A percentile compares a stretch with the other conserved stretches of the same genome.
phyloP scores from a whole-genome alignment of 2,797 vertebrate species.

The Pteropus rufus region DNA sequence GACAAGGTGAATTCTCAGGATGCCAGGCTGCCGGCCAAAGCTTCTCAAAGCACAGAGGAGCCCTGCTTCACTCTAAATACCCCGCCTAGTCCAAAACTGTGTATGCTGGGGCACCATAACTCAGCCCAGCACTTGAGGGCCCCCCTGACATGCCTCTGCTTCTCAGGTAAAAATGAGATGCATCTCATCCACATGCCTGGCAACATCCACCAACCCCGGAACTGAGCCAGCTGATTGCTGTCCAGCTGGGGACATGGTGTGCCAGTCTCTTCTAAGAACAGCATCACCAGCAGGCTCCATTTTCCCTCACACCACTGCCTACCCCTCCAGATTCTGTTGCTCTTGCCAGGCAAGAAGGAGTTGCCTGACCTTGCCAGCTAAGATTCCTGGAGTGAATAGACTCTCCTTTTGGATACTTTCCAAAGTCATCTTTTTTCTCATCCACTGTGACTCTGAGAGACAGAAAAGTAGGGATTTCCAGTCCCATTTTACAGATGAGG shows the following conservation, averaged over 20 bases:
- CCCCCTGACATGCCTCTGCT: not conserved
- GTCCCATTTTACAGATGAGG: constrained; percentile 9
- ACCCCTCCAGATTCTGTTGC: constrained; percentile 32
- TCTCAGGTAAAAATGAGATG: not conserved
- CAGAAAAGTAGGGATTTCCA: not conserved
- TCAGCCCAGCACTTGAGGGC: not conserved
- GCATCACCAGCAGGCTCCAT: not conserved
- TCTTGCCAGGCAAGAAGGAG: constrained; percentile 46
- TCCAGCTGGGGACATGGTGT: constrained; percentile 60
- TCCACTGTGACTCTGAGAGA: not conserved
- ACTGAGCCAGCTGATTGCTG: constrained; percentile 38
- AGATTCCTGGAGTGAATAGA: not conserved
- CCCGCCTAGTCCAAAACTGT: not conserved
- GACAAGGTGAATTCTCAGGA: constrained; percentile 59
- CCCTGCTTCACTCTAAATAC: not conserved
- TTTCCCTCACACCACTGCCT: not conserved
- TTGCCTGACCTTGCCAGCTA: not conserved
- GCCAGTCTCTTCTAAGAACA: constrained; percentile 68
- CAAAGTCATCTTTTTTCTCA: not conserved
- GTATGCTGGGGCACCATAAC: not conserved
- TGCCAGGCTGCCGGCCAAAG: constrained; percentile 54
- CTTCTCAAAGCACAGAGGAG: constrained; percentile 39
- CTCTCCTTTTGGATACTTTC: not conserved
- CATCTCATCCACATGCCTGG: not conserved
- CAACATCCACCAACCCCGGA: not conserved